phyloP scores from a whole-genome alignment of 2,113 vertebrate species.

The Melospiza georgiana region DNA sequence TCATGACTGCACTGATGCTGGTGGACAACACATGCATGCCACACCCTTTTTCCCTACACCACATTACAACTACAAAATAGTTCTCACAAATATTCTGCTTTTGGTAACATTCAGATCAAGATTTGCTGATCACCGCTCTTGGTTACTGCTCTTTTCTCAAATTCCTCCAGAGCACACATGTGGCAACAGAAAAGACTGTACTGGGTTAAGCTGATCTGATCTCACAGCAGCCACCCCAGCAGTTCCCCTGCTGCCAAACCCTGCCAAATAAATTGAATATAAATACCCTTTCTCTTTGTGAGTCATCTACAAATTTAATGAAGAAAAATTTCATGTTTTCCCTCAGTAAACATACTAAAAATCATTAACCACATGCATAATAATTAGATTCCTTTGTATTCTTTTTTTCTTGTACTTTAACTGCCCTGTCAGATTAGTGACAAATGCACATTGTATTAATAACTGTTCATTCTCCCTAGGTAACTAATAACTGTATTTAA shows the following conservation, averaged over 20 bases:
- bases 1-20: rapidly evolving
- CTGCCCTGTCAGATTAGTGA: neutral
- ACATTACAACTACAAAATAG: neutral
- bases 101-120: neutral
- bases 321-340: neutral
- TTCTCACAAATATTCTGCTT: neutral
- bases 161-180: rapidly evolving
- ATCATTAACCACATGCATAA: neutral
- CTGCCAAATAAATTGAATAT: neutral
- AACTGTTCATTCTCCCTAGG: neutral
- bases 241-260: neutral
- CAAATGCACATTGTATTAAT: neutral
- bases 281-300: neutral
- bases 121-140: neutral
- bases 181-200: neutral
- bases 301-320: neutral
- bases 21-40: neutral
- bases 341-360: neutral
- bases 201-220: neutral
- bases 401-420: neutral
- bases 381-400: neutral
- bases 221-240: neutral
- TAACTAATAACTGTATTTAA: neutral
- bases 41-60: neutral
- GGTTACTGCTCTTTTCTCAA: neutral